Evolutionary conservation across 2,888 invertebrate genomes (phyloP), one percentile per base, ranked within the genome.

Genomic region (Sinelater perroti): DNA sequence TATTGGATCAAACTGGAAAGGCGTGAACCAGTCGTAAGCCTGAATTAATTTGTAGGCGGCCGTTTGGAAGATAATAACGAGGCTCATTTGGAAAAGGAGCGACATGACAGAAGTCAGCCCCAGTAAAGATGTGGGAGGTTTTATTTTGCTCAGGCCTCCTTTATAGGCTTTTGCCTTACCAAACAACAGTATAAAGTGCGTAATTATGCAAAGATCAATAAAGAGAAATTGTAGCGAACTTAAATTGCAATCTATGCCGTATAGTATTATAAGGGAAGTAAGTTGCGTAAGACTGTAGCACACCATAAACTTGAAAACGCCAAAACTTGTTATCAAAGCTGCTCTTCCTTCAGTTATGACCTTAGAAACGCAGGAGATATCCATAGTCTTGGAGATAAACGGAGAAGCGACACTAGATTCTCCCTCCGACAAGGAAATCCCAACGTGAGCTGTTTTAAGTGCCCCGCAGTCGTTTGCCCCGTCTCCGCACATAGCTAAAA

Each of bases 381-480:
- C 92, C 0, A 90, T 85, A 58, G 87, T 85, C 45, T 90, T 86
- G 0, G 95, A 93, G 0, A 96, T 97, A 78, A 97, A 97, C 0
- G 96, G 95, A 1, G 95, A 93, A 0, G 97, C 97, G 0, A 96
- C 95, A 4, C 93, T 93, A 3, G 94, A 91, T 79, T 97, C 96
- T 0, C 93, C 89, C 71, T 95, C 94, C 0, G 95, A 95, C 1
- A 97, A 82, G 0, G 93, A 93, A 17, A 97, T 90, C 6, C 97
- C 96, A 0, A 94, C 89, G 76, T 97, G 95, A 0, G 96, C 96
- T 0, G 93, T 93, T 69, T 95, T 92, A 1, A 96, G 78, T 0
- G 96, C 96, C 0, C 96, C 96, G 75, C 96, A 97, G 78, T 97
- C 97, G 78, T 97, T 97, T 0, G 97, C 96, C 3, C 97, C 97